Percentiles rank a stretch among this genome's conserved stretches.
Evolutionary conservation across 2,797 vertebrate genomes (phyloP).

Genomic region (Eulemur rubriventer): DNA sequence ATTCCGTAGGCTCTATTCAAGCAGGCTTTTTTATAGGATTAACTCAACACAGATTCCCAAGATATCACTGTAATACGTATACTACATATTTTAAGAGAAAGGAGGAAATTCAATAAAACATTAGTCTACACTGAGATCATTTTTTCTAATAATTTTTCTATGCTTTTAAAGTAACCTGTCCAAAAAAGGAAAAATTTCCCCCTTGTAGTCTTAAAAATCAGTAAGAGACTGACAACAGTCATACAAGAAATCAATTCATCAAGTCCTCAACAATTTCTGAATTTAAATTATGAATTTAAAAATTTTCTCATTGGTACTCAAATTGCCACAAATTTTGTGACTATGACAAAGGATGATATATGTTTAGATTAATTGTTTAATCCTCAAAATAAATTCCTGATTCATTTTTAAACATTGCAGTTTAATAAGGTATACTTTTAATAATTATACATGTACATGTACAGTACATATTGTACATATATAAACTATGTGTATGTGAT

Average conservation of each 20-base stretch:
- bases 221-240: not conserved
- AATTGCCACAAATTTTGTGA: not conserved
- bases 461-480: not conserved
- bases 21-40: not conserved
- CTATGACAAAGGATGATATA: not conserved
- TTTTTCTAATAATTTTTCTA: constrained; percentile 25
- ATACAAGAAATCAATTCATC: not conserved
- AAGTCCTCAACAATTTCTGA: not conserved
- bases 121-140: not conserved
- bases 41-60: not conserved
- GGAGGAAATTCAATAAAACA: not conserved
- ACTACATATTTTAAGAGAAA: not conserved
- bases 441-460: not conserved
- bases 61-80: not conserved
- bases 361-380: not conserved
- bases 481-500: not conserved
- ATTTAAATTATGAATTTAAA: not conserved
- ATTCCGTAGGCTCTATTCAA: not conserved
- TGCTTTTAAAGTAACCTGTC: not conserved
- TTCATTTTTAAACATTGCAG: not conserved
- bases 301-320: not conserved
- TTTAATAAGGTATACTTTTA: not conserved
- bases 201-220: not conserved
- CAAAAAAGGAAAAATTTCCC: not conserved
- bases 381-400: not conserved